Evolutionary conservation across 2,888 invertebrate species (phyloP), one percentile per base, ranked within the genome.

Genomic region (Drosophila koepferae): DNA sequence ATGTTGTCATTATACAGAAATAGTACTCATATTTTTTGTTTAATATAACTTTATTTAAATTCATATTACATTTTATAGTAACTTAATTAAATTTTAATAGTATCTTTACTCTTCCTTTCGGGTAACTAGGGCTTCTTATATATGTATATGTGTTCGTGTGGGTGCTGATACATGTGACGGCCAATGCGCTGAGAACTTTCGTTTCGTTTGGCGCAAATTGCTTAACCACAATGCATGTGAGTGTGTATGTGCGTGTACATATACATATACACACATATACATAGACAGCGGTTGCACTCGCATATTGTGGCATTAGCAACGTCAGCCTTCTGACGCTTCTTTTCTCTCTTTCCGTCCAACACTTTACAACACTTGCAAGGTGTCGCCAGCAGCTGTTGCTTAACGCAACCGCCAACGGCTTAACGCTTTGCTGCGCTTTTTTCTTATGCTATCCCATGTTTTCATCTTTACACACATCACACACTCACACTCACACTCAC

Each of bases 111-210:
- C 3, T 36, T 34, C 34, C 53, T 16, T 54, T 23, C 1, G 43
- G 31, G 28, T 53, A 55, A 12, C 12, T 43, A 40, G 10, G 18
- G 10, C 7, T 43, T 23, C 9, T 5, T 2, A 23, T n/a, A 36
- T 18, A 9, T 58, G 20, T 43, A 31, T 40, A 8, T 41, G 56
- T 14, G 43, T 36, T 16, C 6, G 49, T 43, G 18, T 54, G 48
- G 41, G 53, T 40, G 38, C 43, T 58, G 64, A 75, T 67, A 86
- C 63, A 65, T 72, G 53, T 76, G 87, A 81, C 72, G 72, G 71
- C 74, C 89, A 81, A 85, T 86, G 87, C 87, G 84, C 87, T 82
- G 82, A 82, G 90, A 78, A 78, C 77, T 86, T 84, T 87, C 85
- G 85, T 84, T 89, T 82, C 80, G 88, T 78, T 82, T 82, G 78